These are phyloP conservation scores for Tetraneura akinire DNA, from an alignment of 1,140 invertebrate genomes.

Conservation along the genomic window DNA sequence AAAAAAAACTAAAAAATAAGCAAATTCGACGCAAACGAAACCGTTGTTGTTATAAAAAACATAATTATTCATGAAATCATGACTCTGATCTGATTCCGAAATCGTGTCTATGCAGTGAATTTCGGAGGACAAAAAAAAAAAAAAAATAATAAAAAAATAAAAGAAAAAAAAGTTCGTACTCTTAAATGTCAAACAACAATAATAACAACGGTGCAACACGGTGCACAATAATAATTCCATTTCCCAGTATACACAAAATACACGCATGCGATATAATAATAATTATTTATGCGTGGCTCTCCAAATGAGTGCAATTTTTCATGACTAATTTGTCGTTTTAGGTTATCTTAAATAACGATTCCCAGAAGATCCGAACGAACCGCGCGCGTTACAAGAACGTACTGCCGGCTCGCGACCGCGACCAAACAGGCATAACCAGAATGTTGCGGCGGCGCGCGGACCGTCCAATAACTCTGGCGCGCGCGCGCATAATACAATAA, in stretches of 20 bases:
- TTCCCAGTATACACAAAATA: slow-evolving; percentile 8
- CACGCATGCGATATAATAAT: neutral
- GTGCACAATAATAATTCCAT: no score
- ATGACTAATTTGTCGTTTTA: slow-evolving; percentile 18
- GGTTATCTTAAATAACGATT: slow-evolving; percentile 8
- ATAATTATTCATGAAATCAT: slow-evolving; percentile 39
- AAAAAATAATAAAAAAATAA: neutral
- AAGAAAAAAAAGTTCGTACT: neutral
- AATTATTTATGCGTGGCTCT: no score
- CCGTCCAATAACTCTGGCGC: slow-evolving; percentile 29
- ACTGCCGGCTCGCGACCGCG: neutral
- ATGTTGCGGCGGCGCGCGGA: neutral
- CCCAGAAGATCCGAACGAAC: neutral
- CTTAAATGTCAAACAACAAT: neutral
- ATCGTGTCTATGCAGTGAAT: slow-evolving; percentile 20
- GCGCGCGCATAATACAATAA: no score
- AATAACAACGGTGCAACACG: neutral
- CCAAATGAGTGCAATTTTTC: slow-evolving; percentile 12
- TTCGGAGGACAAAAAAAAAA: neutral
- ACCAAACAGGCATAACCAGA: slow-evolving; percentile 30
- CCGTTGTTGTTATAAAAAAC: neutral
- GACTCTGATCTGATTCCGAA: neutral
- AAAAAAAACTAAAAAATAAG: neutral
- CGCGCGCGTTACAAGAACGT: neutral
- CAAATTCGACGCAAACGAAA: slow-evolving; percentile 24